Conservation (phyloP, 2,113 vertebrate species). For the Oryzias woworae region DNA sequence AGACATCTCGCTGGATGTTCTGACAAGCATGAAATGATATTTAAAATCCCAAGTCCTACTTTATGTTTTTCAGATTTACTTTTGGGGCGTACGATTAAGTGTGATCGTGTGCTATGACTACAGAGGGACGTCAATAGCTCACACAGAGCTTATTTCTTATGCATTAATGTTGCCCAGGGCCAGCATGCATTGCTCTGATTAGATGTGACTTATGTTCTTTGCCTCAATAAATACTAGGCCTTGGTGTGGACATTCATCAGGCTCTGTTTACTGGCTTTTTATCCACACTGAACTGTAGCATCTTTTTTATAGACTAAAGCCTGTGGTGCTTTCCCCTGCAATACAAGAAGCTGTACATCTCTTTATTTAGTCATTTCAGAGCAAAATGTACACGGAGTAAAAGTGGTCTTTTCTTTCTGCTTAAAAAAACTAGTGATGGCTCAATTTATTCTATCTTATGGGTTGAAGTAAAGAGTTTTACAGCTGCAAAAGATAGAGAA, state of each 20-base stretch:
- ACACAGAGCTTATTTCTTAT: conserved; percentile 52
- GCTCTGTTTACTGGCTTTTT: conserved; percentile 59
- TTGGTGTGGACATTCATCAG: conserved; percentile 58
- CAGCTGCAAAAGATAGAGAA: conserved; percentile 24
- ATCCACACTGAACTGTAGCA: conserved; percentile 55
- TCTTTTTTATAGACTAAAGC: conserved; percentile 52
- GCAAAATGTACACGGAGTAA: conserved; percentile 13
- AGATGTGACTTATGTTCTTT: conserved; percentile 66
- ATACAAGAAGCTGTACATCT: conserved; percentile 43
- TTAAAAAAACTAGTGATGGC: conserved; percentile 47
- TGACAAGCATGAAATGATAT: conserved; percentile 59
- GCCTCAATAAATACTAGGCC: conserved; percentile 48
- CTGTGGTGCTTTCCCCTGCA: conserved; percentile 44
- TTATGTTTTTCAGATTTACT: conserved; percentile 48
- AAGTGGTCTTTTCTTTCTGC: conserved; percentile 31
- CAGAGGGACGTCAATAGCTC: conserved; percentile 55
- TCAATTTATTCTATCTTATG: conserved; percentile 34
- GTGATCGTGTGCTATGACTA: conserved; percentile 42
- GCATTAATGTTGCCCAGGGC: conserved; percentile 57
- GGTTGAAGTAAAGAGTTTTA: conserved; percentile 34
- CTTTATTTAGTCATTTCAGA: conserved; percentile 50
- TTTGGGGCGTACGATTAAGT: conserved; percentile 47
- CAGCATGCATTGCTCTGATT: conserved; percentile 50
- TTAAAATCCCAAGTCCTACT: conserved; percentile 52
- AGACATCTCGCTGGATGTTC: conserved; percentile 48